Conservation (phyloP, 2,113 vertebrate species). For the Anarhynchus alexandrinus region DNA sequence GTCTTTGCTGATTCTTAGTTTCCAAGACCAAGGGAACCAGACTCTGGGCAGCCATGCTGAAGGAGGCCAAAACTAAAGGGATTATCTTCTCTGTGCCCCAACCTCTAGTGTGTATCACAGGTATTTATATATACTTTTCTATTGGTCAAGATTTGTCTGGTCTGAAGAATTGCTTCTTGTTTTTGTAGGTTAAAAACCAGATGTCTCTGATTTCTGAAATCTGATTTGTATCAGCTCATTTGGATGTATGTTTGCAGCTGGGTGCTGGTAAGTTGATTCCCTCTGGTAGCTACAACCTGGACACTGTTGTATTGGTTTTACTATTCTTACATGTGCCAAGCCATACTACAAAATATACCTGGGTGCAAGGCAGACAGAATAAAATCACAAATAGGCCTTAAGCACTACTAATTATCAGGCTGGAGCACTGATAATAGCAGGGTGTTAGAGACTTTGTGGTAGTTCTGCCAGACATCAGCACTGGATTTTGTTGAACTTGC, state of each 20-base stretch:
- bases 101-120: fast-evolving
- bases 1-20: neutral
- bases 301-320: neutral
- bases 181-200: neutral
- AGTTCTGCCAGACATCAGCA: neutral
- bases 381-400: neutral
- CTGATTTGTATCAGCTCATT: neutral
- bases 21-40: neutral
- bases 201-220: neutral
- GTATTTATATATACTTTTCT: neutral
- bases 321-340: neutral
- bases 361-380: neutral
- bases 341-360: neutral
- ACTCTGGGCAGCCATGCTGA: neutral
- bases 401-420: neutral
- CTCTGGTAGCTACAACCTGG: neutral
- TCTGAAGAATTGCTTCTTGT: neutral
- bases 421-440: neutral
- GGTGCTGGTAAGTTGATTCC: neutral
- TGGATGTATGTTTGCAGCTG: neutral
- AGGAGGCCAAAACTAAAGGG: neutral
- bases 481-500: neutral
- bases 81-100: neutral
- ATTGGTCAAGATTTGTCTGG: neutral
- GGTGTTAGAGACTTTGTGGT: neutral